These are phyloP conservation scores for Calidris pugnax DNA, from an alignment of 2,113 vertebrate species.

Conservation along the genomic window DNA sequence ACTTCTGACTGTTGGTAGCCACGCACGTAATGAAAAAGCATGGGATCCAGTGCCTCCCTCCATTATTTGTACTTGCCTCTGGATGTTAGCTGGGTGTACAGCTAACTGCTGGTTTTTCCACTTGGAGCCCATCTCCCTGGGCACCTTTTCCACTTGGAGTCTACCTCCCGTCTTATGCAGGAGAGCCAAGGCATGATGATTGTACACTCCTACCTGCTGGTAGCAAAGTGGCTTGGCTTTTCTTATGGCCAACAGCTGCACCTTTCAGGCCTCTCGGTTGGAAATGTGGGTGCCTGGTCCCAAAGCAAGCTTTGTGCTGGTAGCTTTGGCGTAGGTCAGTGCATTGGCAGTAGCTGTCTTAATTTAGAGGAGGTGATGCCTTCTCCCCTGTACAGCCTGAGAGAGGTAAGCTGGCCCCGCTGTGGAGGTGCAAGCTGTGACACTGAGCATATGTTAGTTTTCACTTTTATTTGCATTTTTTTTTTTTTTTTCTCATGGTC, in stretches of 20 bases:
- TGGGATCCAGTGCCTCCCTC: background rate
- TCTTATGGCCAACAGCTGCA: background rate
- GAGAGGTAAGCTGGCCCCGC: background rate
- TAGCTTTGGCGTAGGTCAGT: background rate
- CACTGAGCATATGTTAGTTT: background rate
- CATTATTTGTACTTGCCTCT: background rate
- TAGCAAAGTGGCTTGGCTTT: background rate
- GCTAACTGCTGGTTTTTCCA: background rate
- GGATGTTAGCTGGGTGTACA: background rate
- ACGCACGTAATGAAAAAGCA: rapidly evolving
- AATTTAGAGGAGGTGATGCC: background rate
- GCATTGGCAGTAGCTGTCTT: background rate
- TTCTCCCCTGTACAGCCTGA: background rate
- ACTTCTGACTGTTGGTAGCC: rapidly evolving
- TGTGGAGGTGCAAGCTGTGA: background rate
- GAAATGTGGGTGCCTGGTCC: background rate
- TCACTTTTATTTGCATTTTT: background rate
- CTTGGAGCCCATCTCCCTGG: background rate
- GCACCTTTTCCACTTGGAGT: background rate
- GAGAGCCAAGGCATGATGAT: rapidly evolving
- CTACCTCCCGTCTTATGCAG: background rate
- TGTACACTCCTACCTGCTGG: background rate
- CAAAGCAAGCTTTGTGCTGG: background rate
- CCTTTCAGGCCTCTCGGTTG: background rate
- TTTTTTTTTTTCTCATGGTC: background rate